Conservation (phyloP, 2,113 vertebrate genomes). For the Pycnonotus jocosus region DNA sequence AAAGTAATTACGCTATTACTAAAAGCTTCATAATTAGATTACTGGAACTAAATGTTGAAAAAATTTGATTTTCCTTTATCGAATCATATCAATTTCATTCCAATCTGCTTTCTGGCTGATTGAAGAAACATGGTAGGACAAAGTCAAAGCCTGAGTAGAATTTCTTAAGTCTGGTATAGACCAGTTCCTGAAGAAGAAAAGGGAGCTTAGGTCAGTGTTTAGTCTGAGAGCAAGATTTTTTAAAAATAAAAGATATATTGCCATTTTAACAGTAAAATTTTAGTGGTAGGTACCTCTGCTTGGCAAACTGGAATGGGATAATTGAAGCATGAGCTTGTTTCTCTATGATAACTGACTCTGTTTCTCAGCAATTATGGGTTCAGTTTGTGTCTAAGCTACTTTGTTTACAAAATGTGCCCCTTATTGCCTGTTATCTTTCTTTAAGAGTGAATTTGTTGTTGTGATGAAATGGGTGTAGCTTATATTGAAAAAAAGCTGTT, state of each 20-base stretch:
- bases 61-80: conserved; percentile 75
- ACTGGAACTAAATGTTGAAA: conserved; percentile 69
- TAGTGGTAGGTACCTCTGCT: background rate
- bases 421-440: background rate
- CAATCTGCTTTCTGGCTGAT: conserved; percentile 50
- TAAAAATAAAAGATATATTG: background rate
- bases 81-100: conserved; percentile 67
- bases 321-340: background rate
- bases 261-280: background rate
- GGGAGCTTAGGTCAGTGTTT: background rate
- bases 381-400: background rate
- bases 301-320: background rate
- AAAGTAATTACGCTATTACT: conserved; percentile 77
- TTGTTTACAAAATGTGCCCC: background rate
- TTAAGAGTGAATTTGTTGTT: background rate
- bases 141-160: conserved; percentile 38
- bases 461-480: background rate
- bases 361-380: background rate
- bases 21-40: conserved; percentile 80
- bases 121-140: conserved; percentile 51
- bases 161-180: background rate
- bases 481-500: background rate
- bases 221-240: background rate
- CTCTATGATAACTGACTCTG: background rate
- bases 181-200: background rate